A percentile compares a stretch with the other conserved stretches of the same genome.
These are phyloP conservation scores for Clytia hemisphaerica DNA, from an alignment of 30 jellyfish, hydroid and myxozoan species.

Conservation along the genomic window DNA sequence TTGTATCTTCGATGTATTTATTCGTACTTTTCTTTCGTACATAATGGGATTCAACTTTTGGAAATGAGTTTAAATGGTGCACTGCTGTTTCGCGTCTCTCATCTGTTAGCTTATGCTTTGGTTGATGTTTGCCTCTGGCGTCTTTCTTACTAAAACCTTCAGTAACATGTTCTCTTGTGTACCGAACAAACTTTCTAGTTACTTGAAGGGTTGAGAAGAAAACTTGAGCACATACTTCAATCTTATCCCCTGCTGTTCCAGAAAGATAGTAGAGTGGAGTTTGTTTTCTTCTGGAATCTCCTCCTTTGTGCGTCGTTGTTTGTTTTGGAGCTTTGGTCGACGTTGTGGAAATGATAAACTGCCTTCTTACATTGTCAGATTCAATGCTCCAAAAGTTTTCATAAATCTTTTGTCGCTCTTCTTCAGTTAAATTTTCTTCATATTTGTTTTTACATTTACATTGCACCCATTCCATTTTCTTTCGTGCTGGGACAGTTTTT, in stretches of 20 bases:
- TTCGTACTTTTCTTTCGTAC: neutral
- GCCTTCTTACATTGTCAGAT: slow-evolving; percentile 6
- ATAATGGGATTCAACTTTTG: neutral
- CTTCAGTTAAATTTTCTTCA: neutral
- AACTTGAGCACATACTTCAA: no score
- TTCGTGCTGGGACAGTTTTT: slow-evolving; percentile 3
- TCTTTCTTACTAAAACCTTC: neutral
- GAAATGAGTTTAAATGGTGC: slow-evolving; percentile 1
- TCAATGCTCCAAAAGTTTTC: neutral
- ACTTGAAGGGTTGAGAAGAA: slow-evolving; percentile 7
- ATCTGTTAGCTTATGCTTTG: neutral
- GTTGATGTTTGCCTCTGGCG: neutral
- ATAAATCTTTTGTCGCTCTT: neutral
- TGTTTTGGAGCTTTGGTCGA: neutral
- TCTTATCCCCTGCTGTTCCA: neutral
- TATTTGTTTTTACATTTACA: neutral
- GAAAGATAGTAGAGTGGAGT: neutral
- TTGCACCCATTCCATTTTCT: neutral
- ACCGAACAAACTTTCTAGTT: slow-evolving; percentile 11
- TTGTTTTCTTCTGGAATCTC: slow-evolving; percentile 1
- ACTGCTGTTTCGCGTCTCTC: neutral
- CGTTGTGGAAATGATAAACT: neutral
- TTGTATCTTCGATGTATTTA: slow-evolving; percentile 1
- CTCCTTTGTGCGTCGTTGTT: neutral
- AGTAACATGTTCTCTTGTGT: neutral